A percentile compares a stretch with the other conserved stretches of the same genome.
Conservation (phyloP, 2,113 vertebrate genomes). For the Saccopteryx bilineata region DNA sequence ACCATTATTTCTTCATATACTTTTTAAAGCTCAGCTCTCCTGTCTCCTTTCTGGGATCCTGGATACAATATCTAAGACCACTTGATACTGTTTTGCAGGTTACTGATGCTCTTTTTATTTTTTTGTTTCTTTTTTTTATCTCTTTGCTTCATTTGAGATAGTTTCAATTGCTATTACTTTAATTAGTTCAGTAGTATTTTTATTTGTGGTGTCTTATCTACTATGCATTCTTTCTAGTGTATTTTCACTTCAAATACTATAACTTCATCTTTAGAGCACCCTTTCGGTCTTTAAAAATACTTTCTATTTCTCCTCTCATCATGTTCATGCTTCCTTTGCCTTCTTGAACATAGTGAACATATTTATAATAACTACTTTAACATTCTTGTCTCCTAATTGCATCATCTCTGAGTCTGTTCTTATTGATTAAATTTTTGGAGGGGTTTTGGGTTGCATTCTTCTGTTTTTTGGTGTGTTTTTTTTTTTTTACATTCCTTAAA, state of each 20-base stretch:
- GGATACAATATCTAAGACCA: background rate
- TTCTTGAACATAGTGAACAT: background rate
- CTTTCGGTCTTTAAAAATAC: slow-evolving; percentile 7
- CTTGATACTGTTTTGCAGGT: background rate
- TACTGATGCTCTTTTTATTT: background rate
- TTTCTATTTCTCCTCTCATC: slow-evolving; percentile 21
- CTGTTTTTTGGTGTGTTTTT: background rate
- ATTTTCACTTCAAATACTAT: background rate
- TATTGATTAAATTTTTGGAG: background rate
- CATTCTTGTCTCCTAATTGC: slow-evolving; percentile 9
- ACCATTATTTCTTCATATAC: background rate
- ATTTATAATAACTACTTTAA: slow-evolving; percentile 35
- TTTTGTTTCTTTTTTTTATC: background rate
- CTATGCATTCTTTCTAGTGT: slow-evolving; percentile 41
- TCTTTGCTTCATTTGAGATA: slow-evolving; percentile 18
- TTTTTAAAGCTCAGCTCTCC: background rate
- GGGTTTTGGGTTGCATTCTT: background rate
- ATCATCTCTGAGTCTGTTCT: background rate
- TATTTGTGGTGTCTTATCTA: slow-evolving; percentile 20
- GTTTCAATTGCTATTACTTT: slow-evolving; percentile 42
- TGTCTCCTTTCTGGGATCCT: background rate
- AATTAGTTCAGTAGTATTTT: slow-evolving; percentile 40
- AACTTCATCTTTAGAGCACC: background rate
- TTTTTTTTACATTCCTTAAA: background rate
- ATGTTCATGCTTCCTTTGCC: background rate